Base-by-base conservation (phyloP, 2,888 invertebrate species). In the Lacanobia wlatinum region DNA sequence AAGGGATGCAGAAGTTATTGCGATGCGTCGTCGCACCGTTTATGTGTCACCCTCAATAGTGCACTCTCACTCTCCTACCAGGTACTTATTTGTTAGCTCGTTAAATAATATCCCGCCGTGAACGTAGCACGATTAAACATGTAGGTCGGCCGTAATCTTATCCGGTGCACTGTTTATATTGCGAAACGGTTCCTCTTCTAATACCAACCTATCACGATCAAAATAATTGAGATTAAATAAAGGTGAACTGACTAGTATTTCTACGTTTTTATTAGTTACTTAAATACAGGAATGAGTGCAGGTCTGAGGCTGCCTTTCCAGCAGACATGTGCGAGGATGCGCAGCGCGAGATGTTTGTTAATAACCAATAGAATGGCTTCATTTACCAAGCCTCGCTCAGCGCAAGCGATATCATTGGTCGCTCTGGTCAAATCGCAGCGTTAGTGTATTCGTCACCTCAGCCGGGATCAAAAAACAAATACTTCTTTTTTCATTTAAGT, bases 81-180 rank as follows among this genome's bases (percentile, higher is more conserved):
- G 16, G 38, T 53, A 38, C 55, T 53, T 69, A 61, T 61, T 64
- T 50, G 34, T 61, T 52, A 58, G 53, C 62, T 65, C 53, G 61
- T 69, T 61, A 69, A 65, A 65, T 58, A 53, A 46, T 43, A 48
- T 48, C 48, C 50, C 14, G 40, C 28, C 63, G 59, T 59, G 52
- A 50, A 21, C 61, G 23, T 40, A 38, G 21, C 56, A 53, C 61
- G 76, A 76, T 75, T 59, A 46, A 53, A 62, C 12, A 59, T 52
- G 73, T 69, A 81, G 70, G 76, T 78, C 70, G 52, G 21, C 60
- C 52, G 34, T 66, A 53, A 66, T 70, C 61, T 76, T 69, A 70
- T 62, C 61, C 56, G 28, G 61, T 18, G 2, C 62, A 16, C 28
- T 64, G 53, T 52, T 63, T 43, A 48, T 59, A 52, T 40, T 58